Percentiles rank a stretch among this genome's conserved stretches.
These are phyloP conservation scores for Lepas anatifera DNA, from an alignment of 2,888 invertebrate genomes.

Conservation along the genomic window DNA sequence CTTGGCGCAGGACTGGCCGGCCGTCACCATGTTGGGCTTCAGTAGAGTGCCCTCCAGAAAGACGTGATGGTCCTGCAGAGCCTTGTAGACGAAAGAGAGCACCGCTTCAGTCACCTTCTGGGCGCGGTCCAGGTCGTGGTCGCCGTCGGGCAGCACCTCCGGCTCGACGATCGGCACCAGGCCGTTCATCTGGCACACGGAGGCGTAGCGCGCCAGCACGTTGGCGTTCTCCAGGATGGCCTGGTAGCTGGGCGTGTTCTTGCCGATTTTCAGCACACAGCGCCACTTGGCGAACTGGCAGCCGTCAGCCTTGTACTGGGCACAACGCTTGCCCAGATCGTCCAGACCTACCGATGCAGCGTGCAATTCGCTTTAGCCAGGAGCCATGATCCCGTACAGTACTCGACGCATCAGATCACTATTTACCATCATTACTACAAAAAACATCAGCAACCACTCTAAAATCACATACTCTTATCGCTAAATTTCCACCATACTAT, in stretches of 20 bases:
- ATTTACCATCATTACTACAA: too few relatives aligned
- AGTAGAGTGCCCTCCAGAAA: constrained; percentile 94
- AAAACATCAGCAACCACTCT: too few relatives aligned
- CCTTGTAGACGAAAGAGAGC: constrained; percentile 89
- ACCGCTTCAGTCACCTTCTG: constrained; percentile 94
- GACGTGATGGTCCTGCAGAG: constrained; percentile 91
- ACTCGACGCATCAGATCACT: too few relatives aligned
- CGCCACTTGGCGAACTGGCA: constrained; percentile 99
- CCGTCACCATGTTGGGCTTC: constrained; percentile 98
- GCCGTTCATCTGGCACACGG: constrained; percentile 88
- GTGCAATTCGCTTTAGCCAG: too few relatives aligned
- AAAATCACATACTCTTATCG: too few relatives aligned
- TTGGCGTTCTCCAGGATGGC: constrained; percentile 90
- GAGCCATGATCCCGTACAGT: too few relatives aligned
- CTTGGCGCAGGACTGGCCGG: constrained; percentile 67
- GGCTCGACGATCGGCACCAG: constrained; percentile 99
- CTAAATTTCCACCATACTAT: too few relatives aligned
- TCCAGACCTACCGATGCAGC: constrained; percentile 73
- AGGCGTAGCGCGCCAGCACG: constrained; percentile 91
- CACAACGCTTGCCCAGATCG: constrained; percentile 81
- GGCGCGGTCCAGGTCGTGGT: constrained; percentile 82
- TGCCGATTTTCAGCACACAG: constrained; percentile 85
- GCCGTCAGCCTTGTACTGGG: constrained; percentile 93
- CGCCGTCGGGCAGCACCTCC: constrained; percentile 94
- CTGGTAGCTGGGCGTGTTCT: constrained; percentile 79